Evolutionary conservation across 2,888 invertebrate genomes (phyloP).

Genomic region (Pyrochroa serraticornis): DNA sequence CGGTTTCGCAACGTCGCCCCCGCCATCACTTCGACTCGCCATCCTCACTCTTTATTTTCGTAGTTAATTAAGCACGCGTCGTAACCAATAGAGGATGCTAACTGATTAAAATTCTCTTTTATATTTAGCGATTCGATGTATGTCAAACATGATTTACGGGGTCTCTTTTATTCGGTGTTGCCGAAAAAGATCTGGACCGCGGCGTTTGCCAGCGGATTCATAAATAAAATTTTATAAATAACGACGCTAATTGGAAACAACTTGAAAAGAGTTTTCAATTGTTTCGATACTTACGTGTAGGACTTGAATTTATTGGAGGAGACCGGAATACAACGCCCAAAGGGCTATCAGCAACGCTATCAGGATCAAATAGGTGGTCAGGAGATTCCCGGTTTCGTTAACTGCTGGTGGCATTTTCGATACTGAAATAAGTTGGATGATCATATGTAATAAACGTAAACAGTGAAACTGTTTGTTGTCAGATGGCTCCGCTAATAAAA

Average conservation of each 20-base stretch:
- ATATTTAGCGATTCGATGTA: constrained; percentile 2
- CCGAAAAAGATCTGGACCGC: constrained; percentile 6
- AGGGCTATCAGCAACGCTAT: constrained; percentile 34
- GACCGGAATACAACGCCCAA: constrained; percentile 34
- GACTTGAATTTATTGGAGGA: constrained; percentile 22
- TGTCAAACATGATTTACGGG: constrained; percentile 23
- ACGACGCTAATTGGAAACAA: not conserved
- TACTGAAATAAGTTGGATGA: not conserved
- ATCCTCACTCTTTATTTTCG: not conserved
- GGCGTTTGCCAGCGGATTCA: not conserved
- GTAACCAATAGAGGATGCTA: constrained; percentile 11
- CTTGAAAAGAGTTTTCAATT: too few relatives aligned
- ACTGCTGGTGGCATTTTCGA: constrained; percentile 23
- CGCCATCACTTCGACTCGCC: not conserved
- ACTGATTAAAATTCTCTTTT: constrained; percentile 5
- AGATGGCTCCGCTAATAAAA: not conserved
- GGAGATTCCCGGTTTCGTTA: constrained; percentile 33
- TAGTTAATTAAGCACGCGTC: constrained; percentile 8
- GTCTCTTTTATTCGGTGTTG: not conserved
- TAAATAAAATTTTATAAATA: constrained; percentile 1
- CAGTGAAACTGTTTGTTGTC: not conserved
- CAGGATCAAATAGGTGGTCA: constrained; percentile 35
- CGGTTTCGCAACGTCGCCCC: too few relatives aligned
- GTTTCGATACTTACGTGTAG: constrained; percentile 10
- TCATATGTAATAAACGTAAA: not conserved